Percentiles rank a stretch among this genome's conserved stretches.
These are phyloP conservation scores for Etheostoma nigrum DNA, from an alignment of 2,797 vertebrate species.

Conservation along the genomic window DNA sequence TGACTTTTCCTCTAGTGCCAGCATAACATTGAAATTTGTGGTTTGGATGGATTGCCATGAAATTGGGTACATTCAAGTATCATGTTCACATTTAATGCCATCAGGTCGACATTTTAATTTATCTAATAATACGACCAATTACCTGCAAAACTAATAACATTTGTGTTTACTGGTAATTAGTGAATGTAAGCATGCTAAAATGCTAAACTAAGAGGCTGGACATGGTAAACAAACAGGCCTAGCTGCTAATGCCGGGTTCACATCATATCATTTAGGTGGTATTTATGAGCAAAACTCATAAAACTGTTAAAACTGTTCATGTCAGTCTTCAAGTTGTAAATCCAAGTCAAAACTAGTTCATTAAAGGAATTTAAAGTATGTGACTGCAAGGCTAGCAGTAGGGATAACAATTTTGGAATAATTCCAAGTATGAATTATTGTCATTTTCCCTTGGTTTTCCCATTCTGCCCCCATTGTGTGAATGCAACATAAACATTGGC, in stretches of 20 bases:
- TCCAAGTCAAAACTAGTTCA: neutral
- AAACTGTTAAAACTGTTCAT: neutral
- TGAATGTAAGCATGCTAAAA: neutral
- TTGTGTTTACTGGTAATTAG: neutral
- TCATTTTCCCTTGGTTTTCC: neutral
- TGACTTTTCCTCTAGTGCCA: too few species aligned
- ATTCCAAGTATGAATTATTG: neutral
- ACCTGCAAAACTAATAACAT: neutral
- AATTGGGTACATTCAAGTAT: neutral
- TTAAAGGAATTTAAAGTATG: neutral
- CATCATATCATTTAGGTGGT: neutral
- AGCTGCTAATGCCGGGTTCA: neutral
- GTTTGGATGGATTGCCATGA: neutral
- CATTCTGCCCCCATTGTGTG: neutral
- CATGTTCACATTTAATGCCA: neutral
- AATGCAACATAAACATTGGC: neutral
- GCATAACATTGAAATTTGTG: neutral
- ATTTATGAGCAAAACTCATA: too few species aligned
- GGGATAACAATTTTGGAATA: neutral
- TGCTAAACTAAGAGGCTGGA: neutral
- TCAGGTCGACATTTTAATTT: neutral
- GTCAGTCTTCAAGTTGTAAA: neutral
- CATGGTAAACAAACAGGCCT: neutral
- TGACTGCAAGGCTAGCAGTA: too few species aligned
- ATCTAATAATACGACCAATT: neutral